Evolutionary conservation across 64 coral and sea anemone genomes (phyloP).

Genomic region (Astreopora myriophthalma): DNA sequence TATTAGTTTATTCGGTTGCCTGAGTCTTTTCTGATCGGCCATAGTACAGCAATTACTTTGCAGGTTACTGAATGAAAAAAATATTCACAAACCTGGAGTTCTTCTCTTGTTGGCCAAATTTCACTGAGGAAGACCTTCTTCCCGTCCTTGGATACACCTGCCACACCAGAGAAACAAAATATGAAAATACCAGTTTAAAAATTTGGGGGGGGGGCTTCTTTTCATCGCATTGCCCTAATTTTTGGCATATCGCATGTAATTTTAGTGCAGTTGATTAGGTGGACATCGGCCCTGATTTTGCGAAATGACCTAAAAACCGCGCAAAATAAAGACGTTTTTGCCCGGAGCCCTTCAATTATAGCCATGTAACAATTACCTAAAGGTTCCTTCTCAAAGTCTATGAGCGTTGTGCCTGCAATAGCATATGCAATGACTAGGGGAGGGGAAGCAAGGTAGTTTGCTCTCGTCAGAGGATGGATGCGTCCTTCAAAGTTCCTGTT

Average conservation of each 20-base stretch:
- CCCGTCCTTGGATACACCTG: constrained; percentile 91
- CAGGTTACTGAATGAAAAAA: background rate
- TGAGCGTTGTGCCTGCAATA: constrained; percentile 85
- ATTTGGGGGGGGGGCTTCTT: too few species aligned
- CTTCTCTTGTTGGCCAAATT: constrained; percentile 97
- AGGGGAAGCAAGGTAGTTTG: constrained; percentile 96
- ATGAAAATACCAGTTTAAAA: too few species aligned
- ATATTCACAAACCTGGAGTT: constrained; percentile 79
- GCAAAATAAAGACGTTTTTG: too few species aligned
- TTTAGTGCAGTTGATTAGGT: too few species aligned
- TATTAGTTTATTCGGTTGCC: too few species aligned
- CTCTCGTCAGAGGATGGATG: constrained; percentile 92
- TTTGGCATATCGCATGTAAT: too few species aligned
- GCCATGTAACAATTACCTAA: constrained; percentile 85
- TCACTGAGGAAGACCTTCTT: constrained; percentile 86
- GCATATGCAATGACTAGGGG: constrained; percentile 97
- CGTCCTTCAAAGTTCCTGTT: constrained; percentile 98
- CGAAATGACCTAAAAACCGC: too few species aligned
- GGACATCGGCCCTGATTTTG: too few species aligned
- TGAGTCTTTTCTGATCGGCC: too few species aligned
- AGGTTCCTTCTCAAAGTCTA: constrained; percentile 97
- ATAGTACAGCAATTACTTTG: too few species aligned
- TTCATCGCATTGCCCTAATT: too few species aligned
- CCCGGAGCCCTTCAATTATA: too few species aligned
- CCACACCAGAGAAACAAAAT: background rate